Evolutionary conservation across 2,888 invertebrate species (phyloP).

Genomic region (Torymus aiolomorphi): DNA sequence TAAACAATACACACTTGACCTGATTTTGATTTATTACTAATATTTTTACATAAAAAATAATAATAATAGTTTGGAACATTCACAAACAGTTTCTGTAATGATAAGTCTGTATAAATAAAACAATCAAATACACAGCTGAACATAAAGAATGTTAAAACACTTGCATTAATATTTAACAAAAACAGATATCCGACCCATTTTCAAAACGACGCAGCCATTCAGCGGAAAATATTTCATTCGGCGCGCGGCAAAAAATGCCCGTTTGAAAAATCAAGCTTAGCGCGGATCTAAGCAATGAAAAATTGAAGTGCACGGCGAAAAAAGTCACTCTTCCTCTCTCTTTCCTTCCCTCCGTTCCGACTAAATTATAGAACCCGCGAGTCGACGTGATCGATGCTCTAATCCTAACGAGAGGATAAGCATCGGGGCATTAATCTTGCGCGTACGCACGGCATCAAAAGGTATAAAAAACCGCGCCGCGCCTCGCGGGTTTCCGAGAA

Average conservation of each 20-base stretch:
- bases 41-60: no score
- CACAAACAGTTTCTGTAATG: no score
- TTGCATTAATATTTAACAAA: no score
- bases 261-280: conserved; percentile 21
- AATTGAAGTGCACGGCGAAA: conserved; percentile 1
- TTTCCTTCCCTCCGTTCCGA: neutral
- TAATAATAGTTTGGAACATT: no score
- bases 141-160: no score
- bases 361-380: conserved; percentile 40
- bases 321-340: neutral
- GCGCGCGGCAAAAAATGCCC: neutral
- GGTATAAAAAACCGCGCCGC: neutral
- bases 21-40: no score
- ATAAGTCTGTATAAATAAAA: no score
- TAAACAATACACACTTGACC: no score
- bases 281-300: conserved; percentile 31
- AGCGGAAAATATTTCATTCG: neutral
- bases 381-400: conserved; percentile 37
- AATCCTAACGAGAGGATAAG: conserved; percentile 44
- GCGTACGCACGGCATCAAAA: conserved; percentile 1
- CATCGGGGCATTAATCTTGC: conserved; percentile 45
- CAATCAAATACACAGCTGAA: no score
- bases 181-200: no score
- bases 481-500: conserved; percentile 19
- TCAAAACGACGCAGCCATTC: neutral